Percentiles rank a stretch among this genome's conserved stretches.
Evolutionary conservation across 2,888 invertebrate genomes (phyloP).

Genomic region (Tridacna crocea): DNA sequence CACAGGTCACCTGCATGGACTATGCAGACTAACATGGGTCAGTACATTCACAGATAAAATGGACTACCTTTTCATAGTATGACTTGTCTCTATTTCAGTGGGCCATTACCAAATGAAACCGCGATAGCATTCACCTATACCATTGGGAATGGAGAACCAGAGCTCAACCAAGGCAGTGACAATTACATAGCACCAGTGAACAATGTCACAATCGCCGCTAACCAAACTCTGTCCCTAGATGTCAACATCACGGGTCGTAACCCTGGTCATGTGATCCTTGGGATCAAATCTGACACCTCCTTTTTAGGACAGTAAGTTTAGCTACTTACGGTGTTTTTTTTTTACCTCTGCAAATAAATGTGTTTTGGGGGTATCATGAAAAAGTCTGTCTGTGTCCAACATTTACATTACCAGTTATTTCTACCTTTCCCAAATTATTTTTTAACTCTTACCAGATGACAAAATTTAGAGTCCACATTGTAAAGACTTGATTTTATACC

Average conservation of each 20-base stretch:
- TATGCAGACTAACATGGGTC: too few relatives aligned
- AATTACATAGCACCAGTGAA: slow-evolving; percentile 63
- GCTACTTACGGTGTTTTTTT: neutral
- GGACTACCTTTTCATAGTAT: too few relatives aligned
- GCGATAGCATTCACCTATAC: slow-evolving; percentile 73
- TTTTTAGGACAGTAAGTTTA: slow-evolving; percentile 68
- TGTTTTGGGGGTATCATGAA: too few relatives aligned
- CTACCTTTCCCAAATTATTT: neutral
- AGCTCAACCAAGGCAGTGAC: slow-evolving; percentile 47
- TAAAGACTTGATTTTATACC: too few relatives aligned
- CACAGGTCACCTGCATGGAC: too few relatives aligned
- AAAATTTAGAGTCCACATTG: too few relatives aligned
- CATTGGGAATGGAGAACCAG: slow-evolving; percentile 64
- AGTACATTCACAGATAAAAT: too few relatives aligned
- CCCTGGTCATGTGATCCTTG: slow-evolving; percentile 77
- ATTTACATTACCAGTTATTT: neutral
- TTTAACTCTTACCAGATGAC: too few relatives aligned
- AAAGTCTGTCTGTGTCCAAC: too few relatives aligned
- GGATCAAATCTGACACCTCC: slow-evolving; percentile 73
- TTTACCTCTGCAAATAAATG: neutral
- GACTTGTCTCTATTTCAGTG: slow-evolving; percentile 55
- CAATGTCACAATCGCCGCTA: slow-evolving; percentile 66
- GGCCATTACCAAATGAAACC: slow-evolving; percentile 52
- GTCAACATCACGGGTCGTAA: slow-evolving; percentile 67
- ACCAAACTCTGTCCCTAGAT: slow-evolving; percentile 41